Conservation (phyloP, 2,113 vertebrate genomes). For the Rhea pennata region DNA sequence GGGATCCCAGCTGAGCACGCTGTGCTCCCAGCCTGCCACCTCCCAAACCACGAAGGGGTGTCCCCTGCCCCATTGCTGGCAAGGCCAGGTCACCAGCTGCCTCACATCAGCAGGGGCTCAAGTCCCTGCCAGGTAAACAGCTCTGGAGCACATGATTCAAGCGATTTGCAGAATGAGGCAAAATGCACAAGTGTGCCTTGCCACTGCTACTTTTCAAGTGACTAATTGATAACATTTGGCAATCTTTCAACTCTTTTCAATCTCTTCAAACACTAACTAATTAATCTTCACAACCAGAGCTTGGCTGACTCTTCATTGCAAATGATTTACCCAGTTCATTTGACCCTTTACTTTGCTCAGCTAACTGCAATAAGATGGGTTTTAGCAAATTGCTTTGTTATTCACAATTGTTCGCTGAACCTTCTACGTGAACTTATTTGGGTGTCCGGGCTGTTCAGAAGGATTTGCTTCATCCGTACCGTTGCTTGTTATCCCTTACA, state of each 20-base stretch:
- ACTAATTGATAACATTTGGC: not conserved
- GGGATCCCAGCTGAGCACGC: not conserved
- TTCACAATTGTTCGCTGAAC: not conserved
- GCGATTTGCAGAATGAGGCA: fast-evolving
- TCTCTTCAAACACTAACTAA: not conserved
- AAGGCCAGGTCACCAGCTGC: not conserved
- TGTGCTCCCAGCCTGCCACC: too few species aligned
- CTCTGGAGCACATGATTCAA: fast-evolving
- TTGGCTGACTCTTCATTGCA: not conserved
- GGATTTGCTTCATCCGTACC: not conserved
- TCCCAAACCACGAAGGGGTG: too few species aligned
- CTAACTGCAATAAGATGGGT: not conserved
- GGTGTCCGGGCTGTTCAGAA: not conserved
- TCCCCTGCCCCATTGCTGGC: too few species aligned
- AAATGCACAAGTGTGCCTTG: fast-evolving
- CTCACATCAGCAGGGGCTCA: not conserved
- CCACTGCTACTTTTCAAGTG: not conserved
- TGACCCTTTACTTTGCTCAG: not conserved
- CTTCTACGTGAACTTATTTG: not conserved
- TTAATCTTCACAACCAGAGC: not conserved
- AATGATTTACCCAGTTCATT: fast-evolving
- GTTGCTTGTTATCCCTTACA: fast-evolving
- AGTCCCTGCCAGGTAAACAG: fast-evolving
- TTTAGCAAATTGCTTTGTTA: not conserved
- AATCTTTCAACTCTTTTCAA: not conserved